Evolutionary conservation across 2,797 vertebrate genomes (phyloP), one percentile per base, ranked within the genome.

Genomic region (Falco berigora): DNA sequence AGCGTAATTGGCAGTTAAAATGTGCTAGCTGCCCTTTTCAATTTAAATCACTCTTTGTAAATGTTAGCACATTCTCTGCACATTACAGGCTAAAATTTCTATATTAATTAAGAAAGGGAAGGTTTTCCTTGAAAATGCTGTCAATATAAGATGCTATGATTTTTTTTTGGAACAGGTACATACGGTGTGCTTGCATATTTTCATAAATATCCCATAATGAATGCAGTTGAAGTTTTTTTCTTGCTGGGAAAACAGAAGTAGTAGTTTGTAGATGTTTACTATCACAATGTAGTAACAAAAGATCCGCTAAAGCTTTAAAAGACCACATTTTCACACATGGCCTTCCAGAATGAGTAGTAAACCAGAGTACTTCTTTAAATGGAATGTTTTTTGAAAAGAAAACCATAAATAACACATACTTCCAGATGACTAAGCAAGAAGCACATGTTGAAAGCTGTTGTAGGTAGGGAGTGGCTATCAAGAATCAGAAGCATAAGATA

Each of bases 281-380:
- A 4, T 74, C 24, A 28, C 27, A 34, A 17, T 4, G 5, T 14
- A 71, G 3, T 44, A 28, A 42, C 7, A 58, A 46, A 68, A 73
- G 47, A 49, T 55, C 6, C 28, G 8, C 23, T 34, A 27, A 64
- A 50, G 27, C 30, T 53, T 66, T 83, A 55, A 22, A n/a, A 79
- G 28, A 25, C 67, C 4, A 1, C 23, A 0, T 68, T 79, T 77
- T 64, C 25, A 14, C 24, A 40, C 5, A 0, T 5, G 20, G 9
- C 36, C 22, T 34, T 78, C 20, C 40, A 42, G 40, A 42, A 14
- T 42, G 14, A 42, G 40, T 16, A 42, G 14, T 42, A 30, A 85
- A 38, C 2, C 14, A n/a, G 32, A 38, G 5, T 38, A 7, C 7
- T 75, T 56, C 34, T 64, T 64, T 62, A n/a, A 85, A 52, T 14